Base-by-base conservation (phyloP, 2,888 invertebrate species). In the Papilio demoleus region DNA sequence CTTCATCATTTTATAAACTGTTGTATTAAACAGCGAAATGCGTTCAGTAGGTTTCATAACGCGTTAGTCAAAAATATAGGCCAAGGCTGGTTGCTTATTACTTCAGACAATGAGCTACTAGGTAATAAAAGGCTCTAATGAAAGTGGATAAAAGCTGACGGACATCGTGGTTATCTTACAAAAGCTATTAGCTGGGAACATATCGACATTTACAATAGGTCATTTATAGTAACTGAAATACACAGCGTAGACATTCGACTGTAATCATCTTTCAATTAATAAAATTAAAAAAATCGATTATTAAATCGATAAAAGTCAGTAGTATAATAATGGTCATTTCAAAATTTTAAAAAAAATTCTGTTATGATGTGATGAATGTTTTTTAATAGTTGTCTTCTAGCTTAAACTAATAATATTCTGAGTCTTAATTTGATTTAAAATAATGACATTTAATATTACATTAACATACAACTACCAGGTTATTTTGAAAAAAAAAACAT, bases 51-150 rank as follows among this genome's bases (percentile, higher is more conserved):
- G 45, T 60, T 60, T 24, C 40, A 50, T 60, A 61, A 63, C 56
- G 62, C 17, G 12, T 36, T 40, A 61, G 36, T 60, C 4, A 60
- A 61, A 14, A 19, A 64, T 65, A 31, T 42, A 42, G 65, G 65
- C 65, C 68, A 69, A 69, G 68, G 60, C 60, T 24, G 60, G 64
- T 45, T 62, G 64, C 50, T 72, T 74, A 76, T 78, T 75, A 70
- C 69, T 64, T 69, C 68, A 65, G 67, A 70, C 71, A 65, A 58
- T 70, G 67, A 70, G 70, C 71, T 73, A 66, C 71, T 71, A 76
- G 74, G 76, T 77, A 81, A 82, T 85, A 83, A 82, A 82, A 77
- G 72, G 70, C 72, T 74, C 78, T 86, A 86, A 86, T 86, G 83
- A 86, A 84, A 86, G 77, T 80, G 76, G 78, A 81, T 81, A 83